Evolutionary conservation across 2,113 vertebrate genomes (phyloP).

Genomic region (human (Homo sapiens)): GRCh38 chr5:15863001-15863500

Average conservation of each 20-base stretch:
- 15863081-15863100: not conserved
- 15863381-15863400: not conserved
- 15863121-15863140: not conserved
- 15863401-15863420: not conserved
- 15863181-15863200: not conserved
- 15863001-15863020: not conserved
- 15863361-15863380: not conserved
- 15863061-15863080: not conserved
- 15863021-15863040: not conserved
- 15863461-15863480: not conserved
- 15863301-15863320: not conserved
- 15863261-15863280: slow-evolving; percentile 32
- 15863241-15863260: not conserved
- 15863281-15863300: not conserved
- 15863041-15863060: not conserved
- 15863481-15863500: not conserved
- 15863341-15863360: not conserved
- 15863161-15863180: not conserved
- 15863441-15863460: not conserved
- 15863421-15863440: not conserved
- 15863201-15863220: not conserved
- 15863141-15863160: not conserved
- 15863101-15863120: not conserved
- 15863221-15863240: not conserved
- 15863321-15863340: not conserved